Base-by-base conservation (phyloP, 2,888 invertebrate species). In the Folsomia candida region DNA sequence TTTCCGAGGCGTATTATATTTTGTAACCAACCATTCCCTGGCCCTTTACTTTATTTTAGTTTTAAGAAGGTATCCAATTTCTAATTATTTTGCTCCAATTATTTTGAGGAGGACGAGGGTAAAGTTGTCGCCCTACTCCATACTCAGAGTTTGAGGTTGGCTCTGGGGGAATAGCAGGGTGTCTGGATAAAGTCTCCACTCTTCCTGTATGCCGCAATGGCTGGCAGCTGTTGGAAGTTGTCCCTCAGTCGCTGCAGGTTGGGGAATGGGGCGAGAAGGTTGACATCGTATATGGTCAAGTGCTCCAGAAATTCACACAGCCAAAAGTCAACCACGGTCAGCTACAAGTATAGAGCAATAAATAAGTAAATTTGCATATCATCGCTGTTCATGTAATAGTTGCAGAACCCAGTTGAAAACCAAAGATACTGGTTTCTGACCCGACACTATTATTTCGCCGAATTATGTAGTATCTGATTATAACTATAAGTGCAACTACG, bases 251-350 rank as follows among this genome's bases (percentile, higher is more conserved):
- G 81, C 9, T 75, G 76, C 18, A 85, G 80, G 66, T 82, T 83
- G 0, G 81, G 78, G 70, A 76, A 82, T 1, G 80, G 70, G 11
- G 83, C 81, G 22, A 85, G 73, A 57, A 80, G 80, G 4, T 78
- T 81, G 1, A 82, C 77, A 26, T 80, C 75, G 74, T 84, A 81
- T 1, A 81, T 51, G 18, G 78, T 78, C 58, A 82, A 82, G 69
- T 83, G 82, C 69, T 83, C 82, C 27, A 84, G 76, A 47, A 83
- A 77, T 70, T 85, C 84, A 71, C 84, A 85, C 71, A 84, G 78
- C 9, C 82, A 78, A 75, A 85, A 85, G 73, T 84, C 85, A n/a
- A 81, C 81, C 57, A 82, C 82, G 0, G 83, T 81, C 47, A 83
- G 25, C 75, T 76, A 54, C 22, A 20, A 6, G n/a, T 6, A 54